A percentile compares a stretch with the other conserved stretches of the same genome.
Evolutionary conservation across 53 echinoderm and acorn worm genomes (phyloP).

Genomic region (Arbacia lixula): DNA sequence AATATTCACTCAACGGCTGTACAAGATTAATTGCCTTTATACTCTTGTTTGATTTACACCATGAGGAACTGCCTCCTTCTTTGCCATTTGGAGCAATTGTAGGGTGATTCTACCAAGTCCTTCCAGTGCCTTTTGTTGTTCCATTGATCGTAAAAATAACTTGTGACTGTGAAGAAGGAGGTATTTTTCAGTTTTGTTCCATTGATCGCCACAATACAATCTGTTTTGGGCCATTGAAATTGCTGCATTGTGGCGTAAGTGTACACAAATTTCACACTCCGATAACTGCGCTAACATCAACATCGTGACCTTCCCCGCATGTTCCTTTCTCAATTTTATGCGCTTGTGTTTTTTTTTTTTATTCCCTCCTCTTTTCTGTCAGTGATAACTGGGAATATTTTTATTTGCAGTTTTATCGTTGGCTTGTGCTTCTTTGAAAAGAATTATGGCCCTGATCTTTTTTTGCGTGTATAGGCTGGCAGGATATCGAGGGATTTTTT

Average conservation of each 20-base stretch:
- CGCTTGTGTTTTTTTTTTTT: not conserved
- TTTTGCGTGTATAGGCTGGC: not conserved
- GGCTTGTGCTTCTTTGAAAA: constrained; percentile 4
- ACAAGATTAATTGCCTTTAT: no score
- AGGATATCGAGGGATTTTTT: no score
- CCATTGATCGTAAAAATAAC: constrained; percentile 44
- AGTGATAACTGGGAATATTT: constrained; percentile 26
- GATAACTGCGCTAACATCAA: constrained; percentile 49
- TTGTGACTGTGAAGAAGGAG: constrained; percentile 51
- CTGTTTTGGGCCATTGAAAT: constrained; percentile 45
- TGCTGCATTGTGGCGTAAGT: constrained; percentile 47
- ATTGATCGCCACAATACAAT: constrained; percentile 50
- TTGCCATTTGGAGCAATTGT: no score
- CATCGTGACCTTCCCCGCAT: constrained; percentile 45
- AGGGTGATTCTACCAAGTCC: constrained; percentile 16
- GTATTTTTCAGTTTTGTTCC: constrained; percentile 52
- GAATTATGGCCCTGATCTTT: constrained; percentile 32
- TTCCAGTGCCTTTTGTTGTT: constrained; percentile 29
- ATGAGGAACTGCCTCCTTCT: no score
- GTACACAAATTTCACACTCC: constrained; percentile 58
- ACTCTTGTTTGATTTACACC: no score
- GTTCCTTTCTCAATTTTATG: constrained; percentile 22
- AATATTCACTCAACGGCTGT: no score
- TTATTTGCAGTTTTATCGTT: constrained; percentile 54
- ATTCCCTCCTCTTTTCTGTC: constrained; percentile 8